Evolutionary conservation across 2,113 vertebrate genomes (phyloP).

Genomic region (Clupea harengus): DNA sequence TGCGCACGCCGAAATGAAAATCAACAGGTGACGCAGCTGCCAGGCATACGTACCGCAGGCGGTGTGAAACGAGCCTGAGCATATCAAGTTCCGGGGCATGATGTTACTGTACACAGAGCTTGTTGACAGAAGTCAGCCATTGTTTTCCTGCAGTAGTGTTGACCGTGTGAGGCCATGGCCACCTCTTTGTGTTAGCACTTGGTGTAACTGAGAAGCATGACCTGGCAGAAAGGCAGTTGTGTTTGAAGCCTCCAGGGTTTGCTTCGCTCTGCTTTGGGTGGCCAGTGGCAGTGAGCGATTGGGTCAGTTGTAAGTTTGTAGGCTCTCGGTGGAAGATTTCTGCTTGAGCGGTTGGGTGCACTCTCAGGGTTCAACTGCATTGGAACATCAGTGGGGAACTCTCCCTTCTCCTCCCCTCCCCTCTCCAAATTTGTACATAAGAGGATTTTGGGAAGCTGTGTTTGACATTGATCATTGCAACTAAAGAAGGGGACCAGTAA

Average conservation of each 20-base stretch:
- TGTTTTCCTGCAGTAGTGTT: background rate
- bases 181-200: background rate
- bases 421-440: background rate
- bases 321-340: background rate
- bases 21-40: no score
- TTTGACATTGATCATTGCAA: background rate
- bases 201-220: background rate
- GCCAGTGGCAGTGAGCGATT: background rate
- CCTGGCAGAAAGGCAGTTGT: background rate
- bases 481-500: background rate
- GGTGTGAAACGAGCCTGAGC: no score
- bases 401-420: background rate
- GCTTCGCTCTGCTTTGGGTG: background rate
- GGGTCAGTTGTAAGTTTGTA: background rate
- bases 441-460: no score
- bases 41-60: no score
- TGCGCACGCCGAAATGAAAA: no score
- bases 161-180: background rate
- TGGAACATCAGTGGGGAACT: background rate
- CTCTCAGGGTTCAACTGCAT: background rate
- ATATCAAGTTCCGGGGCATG: background rate
- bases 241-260: background rate
- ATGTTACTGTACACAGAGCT: background rate
- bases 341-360: background rate
- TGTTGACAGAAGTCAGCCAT: background rate